Evolutionary conservation across 1,140 invertebrate species (phyloP).

Genomic region (Lepidostoma basale): DNA sequence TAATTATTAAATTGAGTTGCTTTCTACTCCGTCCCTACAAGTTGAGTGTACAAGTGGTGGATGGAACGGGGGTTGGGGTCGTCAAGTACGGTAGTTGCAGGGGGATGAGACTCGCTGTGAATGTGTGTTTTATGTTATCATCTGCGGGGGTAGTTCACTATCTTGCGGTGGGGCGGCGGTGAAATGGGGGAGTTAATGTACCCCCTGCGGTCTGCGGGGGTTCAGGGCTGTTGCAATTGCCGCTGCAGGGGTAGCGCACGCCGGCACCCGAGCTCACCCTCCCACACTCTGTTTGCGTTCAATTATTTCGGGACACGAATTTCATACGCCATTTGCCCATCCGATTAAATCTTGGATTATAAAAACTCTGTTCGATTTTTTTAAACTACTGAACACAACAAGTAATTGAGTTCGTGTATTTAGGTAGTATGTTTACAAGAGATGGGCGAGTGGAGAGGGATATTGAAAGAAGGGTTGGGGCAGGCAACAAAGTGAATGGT

Average conservation of each 20-base stretch:
- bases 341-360: neutral
- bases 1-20: neutral
- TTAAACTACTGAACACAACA: neutral
- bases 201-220: neutral
- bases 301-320: neutral
- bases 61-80: neutral
- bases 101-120: neutral
- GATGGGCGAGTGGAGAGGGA: no score
- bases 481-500: no score
- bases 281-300: neutral
- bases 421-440: no score
- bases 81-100: neutral
- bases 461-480: no score
- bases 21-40: neutral
- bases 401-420: no score
- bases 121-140: constrained; percentile 36
- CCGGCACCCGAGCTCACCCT: no score
- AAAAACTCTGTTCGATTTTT: neutral
- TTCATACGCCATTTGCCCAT: neutral
- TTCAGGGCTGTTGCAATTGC: neutral
- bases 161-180: constrained; percentile 33
- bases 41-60: neutral
- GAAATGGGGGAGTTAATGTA: constrained; percentile 1
- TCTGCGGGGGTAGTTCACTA: constrained; percentile 28
- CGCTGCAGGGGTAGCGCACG: neutral